Conservation (phyloP, 2,797 vertebrate species). For the Chelon auratus region DNA sequence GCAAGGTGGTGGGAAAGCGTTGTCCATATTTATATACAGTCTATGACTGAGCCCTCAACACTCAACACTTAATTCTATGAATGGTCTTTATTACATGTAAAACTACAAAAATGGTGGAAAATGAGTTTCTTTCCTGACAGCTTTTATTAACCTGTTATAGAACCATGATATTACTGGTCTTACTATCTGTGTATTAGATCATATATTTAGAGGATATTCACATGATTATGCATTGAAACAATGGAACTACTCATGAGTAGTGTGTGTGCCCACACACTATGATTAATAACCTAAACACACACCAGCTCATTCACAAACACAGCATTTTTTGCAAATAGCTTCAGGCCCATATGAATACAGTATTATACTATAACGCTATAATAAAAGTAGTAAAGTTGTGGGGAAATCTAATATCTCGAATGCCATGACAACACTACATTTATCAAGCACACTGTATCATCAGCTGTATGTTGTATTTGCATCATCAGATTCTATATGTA, state of each 20-base stretch:
- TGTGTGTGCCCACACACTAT: not conserved
- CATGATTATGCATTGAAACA: not conserved
- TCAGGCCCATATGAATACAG: slow-evolving; percentile 6
- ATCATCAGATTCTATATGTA: no score
- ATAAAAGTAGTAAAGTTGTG: slow-evolving; percentile 36
- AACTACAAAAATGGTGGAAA: no score
- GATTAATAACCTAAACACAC: slow-evolving; percentile 7
- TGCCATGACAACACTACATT: not conserved
- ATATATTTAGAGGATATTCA: not conserved
- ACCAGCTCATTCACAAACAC: not conserved
- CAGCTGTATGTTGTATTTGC: no score
- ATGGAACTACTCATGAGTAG: not conserved
- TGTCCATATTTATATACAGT: no score
- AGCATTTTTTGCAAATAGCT: slow-evolving; percentile 7
- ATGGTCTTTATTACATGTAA: no score
- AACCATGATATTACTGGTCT: no score
- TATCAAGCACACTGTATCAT: slow-evolving; percentile 2
- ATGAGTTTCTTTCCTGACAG: not conserved
- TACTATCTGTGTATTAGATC: not conserved
- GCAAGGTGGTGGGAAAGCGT: no score
- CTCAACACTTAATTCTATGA: no score
- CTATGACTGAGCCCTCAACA: no score
- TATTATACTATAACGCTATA: slow-evolving; percentile 12
- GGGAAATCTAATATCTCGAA: slow-evolving; percentile 18
- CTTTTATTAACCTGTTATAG: no score